Base-by-base conservation (phyloP, 2,888 invertebrate genomes). In the Euclidia mi region DNA sequence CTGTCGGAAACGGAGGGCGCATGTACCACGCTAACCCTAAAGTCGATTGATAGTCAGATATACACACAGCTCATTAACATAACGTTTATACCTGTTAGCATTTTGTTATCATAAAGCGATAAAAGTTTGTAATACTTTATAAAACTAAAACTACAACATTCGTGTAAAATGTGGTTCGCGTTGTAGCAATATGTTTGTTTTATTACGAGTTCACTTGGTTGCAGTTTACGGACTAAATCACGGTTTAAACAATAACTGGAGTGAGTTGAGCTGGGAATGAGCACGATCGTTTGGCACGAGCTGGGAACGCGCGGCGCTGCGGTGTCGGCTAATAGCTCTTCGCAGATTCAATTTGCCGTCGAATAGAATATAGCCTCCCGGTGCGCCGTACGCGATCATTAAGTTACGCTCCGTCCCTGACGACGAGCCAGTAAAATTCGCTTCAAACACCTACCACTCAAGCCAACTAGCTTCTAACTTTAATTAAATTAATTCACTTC, bases 241-340 rank as follows among this genome's bases (percentile, higher is more conserved):
- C 80, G 71, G 72, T 80, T 82, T 84, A 82, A 87, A 85, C 84
- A 86, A 83, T 85, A 84, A 82, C 76, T 80, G 74, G 73, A 73
- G 74, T 76, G 76, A 77, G 76, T 77, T 76, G 79, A 81, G 75
- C 78, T 58, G 74, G 76, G 81, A 84, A 88, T 84, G 84, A 86
- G 83, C 85, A 82, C 81, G 87, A 84, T 89, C 87, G 83, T 85
- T 86, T 89, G 88, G 86, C 87, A 85, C 85, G 85, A 82, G 81
- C 80, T 80, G 77, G 78, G 81, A 81, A 78, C 79, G 76, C 81
- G 78, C 81, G 79, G 78, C 78, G 82, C 86, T 87, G 90, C 82
- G 89, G 91, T 91, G 89, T 87, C 87, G 83, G 87, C 91, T 93
- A 92, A 93, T 92, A 91, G 92, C 90, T 91, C 89, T 88, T 90